Percentiles rank a stretch among this genome's conserved stretches.
phyloP scores from a whole-genome alignment of 2,888 invertebrate species.

The Drosophila buzzatii region DNA sequence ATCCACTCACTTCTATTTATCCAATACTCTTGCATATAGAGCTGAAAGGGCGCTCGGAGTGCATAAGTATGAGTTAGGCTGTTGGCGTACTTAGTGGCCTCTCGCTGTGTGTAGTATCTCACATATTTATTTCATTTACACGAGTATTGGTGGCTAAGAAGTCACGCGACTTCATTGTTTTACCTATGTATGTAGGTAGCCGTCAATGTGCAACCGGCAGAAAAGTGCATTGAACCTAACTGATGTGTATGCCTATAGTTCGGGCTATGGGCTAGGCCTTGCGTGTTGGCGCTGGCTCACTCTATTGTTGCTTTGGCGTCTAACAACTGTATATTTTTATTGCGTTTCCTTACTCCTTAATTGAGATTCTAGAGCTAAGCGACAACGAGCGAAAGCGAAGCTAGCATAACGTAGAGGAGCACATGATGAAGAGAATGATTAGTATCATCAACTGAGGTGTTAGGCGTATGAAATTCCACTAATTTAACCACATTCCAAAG shows the following conservation, averaged over 20 bases:
- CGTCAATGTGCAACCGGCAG: constrained; percentile 47
- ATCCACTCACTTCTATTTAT: constrained; percentile 9
- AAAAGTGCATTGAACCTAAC: constrained; percentile 61
- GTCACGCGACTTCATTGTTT: constrained; percentile 54
- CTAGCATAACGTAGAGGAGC: not conserved
- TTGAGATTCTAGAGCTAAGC: constrained; percentile 53
- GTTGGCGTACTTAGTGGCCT: constrained; percentile 9
- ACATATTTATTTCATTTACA: constrained; percentile 31
- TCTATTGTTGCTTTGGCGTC: constrained; percentile 37
- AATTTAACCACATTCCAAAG: constrained; percentile 2
- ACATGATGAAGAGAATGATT: constrained; percentile 12
- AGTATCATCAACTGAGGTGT: constrained; percentile 1
- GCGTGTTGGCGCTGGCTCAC: constrained; percentile 47
- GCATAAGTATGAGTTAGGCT: constrained; percentile 37
- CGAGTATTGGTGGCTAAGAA: constrained; percentile 49
- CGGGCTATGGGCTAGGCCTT: constrained; percentile 31
- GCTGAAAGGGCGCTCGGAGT: constrained; percentile 18
- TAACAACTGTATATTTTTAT: constrained; percentile 68
- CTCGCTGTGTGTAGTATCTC: constrained; percentile 11
- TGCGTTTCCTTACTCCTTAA: constrained; percentile 58
- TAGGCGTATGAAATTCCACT: constrained; percentile 22
- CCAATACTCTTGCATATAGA: not conserved
- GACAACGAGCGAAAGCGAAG: constrained; percentile 20
- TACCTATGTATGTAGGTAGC: constrained; percentile 14
- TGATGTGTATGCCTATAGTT: constrained; percentile 18